Conservation (phyloP, 2,888 invertebrate species). For the Idaea aversata region DNA sequence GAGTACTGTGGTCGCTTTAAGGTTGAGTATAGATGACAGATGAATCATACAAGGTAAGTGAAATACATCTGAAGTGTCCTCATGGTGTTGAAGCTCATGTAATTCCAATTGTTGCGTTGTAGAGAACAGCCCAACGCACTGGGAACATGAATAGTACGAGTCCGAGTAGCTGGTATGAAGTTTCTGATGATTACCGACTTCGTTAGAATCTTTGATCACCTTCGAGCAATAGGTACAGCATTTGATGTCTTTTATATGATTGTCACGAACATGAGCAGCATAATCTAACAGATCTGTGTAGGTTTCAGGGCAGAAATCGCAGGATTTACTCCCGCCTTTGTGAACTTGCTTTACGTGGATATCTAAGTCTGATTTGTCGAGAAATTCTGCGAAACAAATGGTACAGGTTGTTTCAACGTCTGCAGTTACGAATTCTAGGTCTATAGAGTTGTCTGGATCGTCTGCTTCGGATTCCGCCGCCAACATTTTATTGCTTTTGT, state of each 20-base stretch:
- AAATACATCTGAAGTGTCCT: slow-evolving; percentile 39
- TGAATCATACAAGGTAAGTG: slow-evolving; percentile 39
- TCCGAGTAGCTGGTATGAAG: slow-evolving; percentile 38
- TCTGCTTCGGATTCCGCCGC: slow-evolving; percentile 7
- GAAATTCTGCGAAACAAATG: slow-evolving; percentile 57
- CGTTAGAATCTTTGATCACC: slow-evolving; percentile 35
- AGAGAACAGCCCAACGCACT: slow-evolving; percentile 41
- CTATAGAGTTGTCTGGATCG: slow-evolving; percentile 6
- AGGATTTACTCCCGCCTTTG: slow-evolving; percentile 22
- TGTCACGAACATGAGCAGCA: slow-evolving; percentile 49
- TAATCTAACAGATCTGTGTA: slow-evolving; percentile 42
- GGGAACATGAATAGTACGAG: slow-evolving; percentile 43
- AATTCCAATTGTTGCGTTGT: slow-evolving; percentile 34
- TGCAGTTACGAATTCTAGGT: slow-evolving; percentile 14
- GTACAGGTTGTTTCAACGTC: slow-evolving; percentile 49
- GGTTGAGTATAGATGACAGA: slow-evolving; percentile 49
- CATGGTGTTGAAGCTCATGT: slow-evolving; percentile 39
- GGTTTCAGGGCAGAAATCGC: slow-evolving; percentile 45
- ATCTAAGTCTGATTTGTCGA: slow-evolving; percentile 55
- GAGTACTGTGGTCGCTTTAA: slow-evolving; percentile 34
- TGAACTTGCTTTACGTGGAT: slow-evolving; percentile 57
- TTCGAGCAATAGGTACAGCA: slow-evolving; percentile 51
- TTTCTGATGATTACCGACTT: slow-evolving; percentile 38
- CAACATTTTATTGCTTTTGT: slow-evolving; percentile 7
- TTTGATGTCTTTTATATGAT: slow-evolving; percentile 41